Percentiles rank a stretch among this genome's conserved stretches.
phyloP scores from a whole-genome alignment of 2,113 vertebrate genomes.

The Macroglossus sobrinus region DNA sequence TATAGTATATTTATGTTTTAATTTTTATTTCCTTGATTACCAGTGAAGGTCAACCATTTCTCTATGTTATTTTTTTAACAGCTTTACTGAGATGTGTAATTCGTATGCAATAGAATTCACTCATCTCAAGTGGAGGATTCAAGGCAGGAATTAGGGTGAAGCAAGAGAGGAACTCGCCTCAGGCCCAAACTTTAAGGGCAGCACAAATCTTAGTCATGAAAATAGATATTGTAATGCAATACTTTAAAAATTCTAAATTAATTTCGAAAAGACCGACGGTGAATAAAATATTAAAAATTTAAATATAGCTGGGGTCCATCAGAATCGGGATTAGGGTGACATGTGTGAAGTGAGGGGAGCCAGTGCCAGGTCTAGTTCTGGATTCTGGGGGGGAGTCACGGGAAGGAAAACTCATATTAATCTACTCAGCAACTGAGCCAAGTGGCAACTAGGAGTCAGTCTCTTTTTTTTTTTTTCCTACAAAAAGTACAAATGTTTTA shows the following conservation, averaged over 20 bases:
- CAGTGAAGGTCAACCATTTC: neutral
- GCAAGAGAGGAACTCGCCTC: neutral
- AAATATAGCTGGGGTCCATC: neutral
- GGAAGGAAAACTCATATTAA: neutral
- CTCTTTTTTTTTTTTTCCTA: too few relatives aligned
- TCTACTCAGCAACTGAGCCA: neutral
- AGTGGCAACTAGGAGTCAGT: neutral
- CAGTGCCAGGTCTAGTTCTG: neutral
- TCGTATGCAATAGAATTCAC: neutral
- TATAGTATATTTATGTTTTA: neutral
- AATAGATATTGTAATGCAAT: neutral
- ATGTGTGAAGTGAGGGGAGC: too few relatives aligned
- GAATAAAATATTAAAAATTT: neutral
- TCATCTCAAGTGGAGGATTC: neutral
- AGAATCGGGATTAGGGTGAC: neutral
- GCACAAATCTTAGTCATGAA: neutral
- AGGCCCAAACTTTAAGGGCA: neutral
- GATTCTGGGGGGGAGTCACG: neutral
- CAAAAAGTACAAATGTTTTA: too few relatives aligned
- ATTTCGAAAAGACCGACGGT: neutral
- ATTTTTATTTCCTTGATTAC: neutral
- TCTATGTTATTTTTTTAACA: neutral
- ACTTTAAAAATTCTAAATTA: neutral
- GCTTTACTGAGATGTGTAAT: neutral
- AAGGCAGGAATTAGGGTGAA: neutral